Percentiles rank a stretch among this genome's conserved stretches.
phyloP scores from a whole-genome alignment of 2,797 vertebrate species.

The Chelmon rostratus region DNA sequence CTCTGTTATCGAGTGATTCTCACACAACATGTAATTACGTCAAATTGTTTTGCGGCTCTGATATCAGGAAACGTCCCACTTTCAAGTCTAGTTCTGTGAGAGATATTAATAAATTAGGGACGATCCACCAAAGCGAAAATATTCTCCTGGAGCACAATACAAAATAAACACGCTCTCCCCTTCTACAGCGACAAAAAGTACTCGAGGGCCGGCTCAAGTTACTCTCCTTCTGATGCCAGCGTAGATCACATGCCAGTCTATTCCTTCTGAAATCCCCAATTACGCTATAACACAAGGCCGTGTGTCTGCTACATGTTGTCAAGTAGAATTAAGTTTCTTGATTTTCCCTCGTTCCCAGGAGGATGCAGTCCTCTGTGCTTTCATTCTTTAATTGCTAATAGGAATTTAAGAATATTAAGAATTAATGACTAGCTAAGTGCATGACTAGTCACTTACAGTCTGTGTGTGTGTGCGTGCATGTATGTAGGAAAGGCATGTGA shows the following conservation, averaged over 20 bases:
- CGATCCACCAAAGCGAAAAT: slow-evolving; percentile 68
- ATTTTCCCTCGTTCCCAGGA: slow-evolving; percentile 67
- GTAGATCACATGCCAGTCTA: slow-evolving; percentile 55
- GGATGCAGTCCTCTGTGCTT: slow-evolving; percentile 66
- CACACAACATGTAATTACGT: slow-evolving; percentile 66
- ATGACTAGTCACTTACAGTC: slow-evolving; percentile 26
- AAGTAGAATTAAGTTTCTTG: slow-evolving; percentile 74
- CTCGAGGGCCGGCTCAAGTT: slow-evolving; percentile 25
- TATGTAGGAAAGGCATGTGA: background rate
- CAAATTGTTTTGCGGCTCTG: slow-evolving; percentile 68
- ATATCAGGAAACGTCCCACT: slow-evolving; percentile 60
- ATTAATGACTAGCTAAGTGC: slow-evolving; percentile 64
- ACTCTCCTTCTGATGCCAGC: slow-evolving; percentile 40
- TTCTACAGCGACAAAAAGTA: background rate
- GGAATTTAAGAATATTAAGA: slow-evolving; percentile 70
- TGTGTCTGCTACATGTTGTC: slow-evolving; percentile 70
- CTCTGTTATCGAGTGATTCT: slow-evolving; percentile 56
- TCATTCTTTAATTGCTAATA: slow-evolving; percentile 70
- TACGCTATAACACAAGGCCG: slow-evolving; percentile 64
- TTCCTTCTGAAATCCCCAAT: slow-evolving; percentile 68
- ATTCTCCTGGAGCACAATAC: slow-evolving; percentile 64
- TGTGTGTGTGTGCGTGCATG: slow-evolving; percentile 9
- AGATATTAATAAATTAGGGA: slow-evolving; percentile 69
- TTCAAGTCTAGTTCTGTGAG: slow-evolving; percentile 61
- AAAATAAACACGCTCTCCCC: slow-evolving; percentile 68